Conservation (phyloP, 1,140 invertebrate genomes). For the Myzus persicae region DNA sequence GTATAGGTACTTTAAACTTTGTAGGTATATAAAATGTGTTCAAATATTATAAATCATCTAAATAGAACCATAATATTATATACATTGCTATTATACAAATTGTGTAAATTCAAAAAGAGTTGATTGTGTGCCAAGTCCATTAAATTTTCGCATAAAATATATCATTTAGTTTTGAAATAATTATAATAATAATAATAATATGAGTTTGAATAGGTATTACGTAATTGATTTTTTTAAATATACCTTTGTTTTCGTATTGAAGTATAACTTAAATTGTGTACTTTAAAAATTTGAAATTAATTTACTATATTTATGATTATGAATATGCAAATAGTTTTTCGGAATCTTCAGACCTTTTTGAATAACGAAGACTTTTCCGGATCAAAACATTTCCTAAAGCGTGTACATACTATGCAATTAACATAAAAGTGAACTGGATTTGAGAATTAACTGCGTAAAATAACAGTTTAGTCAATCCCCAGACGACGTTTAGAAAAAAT, state of each 20-base stretch:
- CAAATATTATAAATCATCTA: neutral
- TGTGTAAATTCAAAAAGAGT: neutral
- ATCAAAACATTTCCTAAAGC: neutral
- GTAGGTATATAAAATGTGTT: neutral
- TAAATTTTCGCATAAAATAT: neutral
- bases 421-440: neutral
- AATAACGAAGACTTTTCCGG: too few species aligned
- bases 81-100: neutral
- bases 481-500: neutral
- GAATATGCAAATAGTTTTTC: too few species aligned
- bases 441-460: neutral
- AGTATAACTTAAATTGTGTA: too few species aligned
- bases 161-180: neutral
- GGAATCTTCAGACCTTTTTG: too few species aligned
- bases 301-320: too few species aligned
- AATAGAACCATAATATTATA: neutral
- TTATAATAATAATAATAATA: too few species aligned
- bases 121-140: neutral
- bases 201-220: too few species aligned
- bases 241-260: too few species aligned
- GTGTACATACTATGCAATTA: neutral
- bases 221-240: too few species aligned
- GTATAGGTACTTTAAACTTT: neutral
- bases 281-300: too few species aligned
- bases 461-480: neutral